phyloP scores from a whole-genome alignment of 2,797 vertebrate species.

The Argya squamiceps region DNA sequence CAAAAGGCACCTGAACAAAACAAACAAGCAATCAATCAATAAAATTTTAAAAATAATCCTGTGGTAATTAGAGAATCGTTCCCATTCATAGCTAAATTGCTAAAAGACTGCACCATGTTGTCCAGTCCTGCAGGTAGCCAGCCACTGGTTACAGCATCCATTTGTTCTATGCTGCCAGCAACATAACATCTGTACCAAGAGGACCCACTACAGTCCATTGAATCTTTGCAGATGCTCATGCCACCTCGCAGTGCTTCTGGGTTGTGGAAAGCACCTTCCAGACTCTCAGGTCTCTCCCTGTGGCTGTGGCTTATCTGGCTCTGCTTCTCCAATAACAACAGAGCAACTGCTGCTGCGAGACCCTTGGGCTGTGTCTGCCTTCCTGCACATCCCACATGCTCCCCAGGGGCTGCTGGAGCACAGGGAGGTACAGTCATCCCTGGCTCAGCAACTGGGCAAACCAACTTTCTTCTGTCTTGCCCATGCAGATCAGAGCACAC shows the following conservation, averaged over 20 bases:
- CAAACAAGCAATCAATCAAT: too few species aligned
- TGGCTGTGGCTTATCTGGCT: background rate
- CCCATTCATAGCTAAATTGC: background rate
- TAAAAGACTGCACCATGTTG: background rate
- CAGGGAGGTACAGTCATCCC: background rate
- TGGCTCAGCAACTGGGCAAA: background rate
- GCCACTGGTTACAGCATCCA: background rate
- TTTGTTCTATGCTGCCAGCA: background rate
- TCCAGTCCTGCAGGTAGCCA: background rate
- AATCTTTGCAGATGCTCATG: background rate
- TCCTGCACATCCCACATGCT: background rate
- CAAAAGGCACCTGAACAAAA: background rate
- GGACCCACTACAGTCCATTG: background rate
- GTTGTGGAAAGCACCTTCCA: background rate
- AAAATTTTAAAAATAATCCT: too few species aligned
- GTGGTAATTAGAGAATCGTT: background rate
- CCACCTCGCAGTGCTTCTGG: background rate
- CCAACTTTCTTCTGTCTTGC: background rate
- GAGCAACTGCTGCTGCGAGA: too few species aligned
- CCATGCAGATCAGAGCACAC: background rate
- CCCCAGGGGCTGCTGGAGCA: background rate
- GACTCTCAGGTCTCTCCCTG: background rate
- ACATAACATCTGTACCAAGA: background rate
- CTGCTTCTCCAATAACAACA: background rate
- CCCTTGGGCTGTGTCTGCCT: background rate